Base-by-base conservation (phyloP, 92 coral and sea anemone species). In the Virgularia gustaviana region DNA sequence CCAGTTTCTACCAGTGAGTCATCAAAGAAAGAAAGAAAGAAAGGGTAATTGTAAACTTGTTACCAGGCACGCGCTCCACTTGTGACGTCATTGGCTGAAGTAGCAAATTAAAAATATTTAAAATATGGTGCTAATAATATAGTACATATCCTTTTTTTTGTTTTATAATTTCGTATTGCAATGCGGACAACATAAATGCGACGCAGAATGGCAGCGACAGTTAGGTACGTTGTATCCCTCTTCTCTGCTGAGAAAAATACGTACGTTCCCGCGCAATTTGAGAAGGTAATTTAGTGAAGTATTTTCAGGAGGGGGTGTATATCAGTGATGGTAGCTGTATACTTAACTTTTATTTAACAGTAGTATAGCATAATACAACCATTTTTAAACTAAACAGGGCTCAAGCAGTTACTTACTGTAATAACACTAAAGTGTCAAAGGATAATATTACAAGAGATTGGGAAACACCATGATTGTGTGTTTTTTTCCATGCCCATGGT, bases 241-340 rank as follows among this genome's bases (percentile, higher is more conserved):
- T 35, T 68, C 35, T 68, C 75, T 45, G 55, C 32, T 45, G 75
- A 68, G 1, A 35, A 68, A 33, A 68, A 68, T 49, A 51, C 57
- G 2, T 49, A 45, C 19, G 57, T 67, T 23, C 86, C 87, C 19
- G 96, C 91, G 9, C 62, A 78, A 36, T 92, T 89, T 75, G 98
- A 87, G 64, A 79, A 82, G 80, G 98, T 89, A 77, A 9, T 83
- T 32, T 19, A 23, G 2, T 6, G 3, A 6, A 2, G 45, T 16
- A 33, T 16, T 1, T 60, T 60, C 44, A 60, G 11, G 20, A 25
- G 34, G 66, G 22, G 2, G 44, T 13, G 36, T n/a, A n/a, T 39
- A 39, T 39, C 15, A 39, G 9, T 39, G 45, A 39, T 39, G 15
- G 15, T 15, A 39, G 45, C 8, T 39, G 8, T 7, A 39, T 7